Percentiles rank a stretch among this genome's conserved stretches.
Evolutionary conservation across 1,140 invertebrate genomes (phyloP).

Genomic region (Nixonia krombeini): DNA sequence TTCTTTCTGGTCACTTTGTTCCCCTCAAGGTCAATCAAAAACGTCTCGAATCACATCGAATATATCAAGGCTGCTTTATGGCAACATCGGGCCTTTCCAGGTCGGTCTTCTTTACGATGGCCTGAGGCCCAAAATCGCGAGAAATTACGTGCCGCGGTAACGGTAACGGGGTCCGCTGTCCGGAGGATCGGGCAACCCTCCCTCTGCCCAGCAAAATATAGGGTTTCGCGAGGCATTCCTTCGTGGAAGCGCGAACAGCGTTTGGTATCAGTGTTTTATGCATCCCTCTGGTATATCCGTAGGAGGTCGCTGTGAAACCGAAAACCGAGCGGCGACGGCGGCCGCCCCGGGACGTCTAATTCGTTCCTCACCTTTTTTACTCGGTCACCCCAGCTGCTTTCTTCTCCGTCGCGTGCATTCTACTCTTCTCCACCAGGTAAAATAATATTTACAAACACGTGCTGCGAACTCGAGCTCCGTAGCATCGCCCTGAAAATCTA

Average conservation of each 20-base stretch:
- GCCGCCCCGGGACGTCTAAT: conserved; percentile 60
- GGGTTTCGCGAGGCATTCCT: conserved; percentile 52
- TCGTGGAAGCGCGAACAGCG: conserved; percentile 47
- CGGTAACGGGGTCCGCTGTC: conserved; percentile 20
- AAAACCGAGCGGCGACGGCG: conserved; percentile 51
- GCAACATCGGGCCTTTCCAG: too few species aligned
- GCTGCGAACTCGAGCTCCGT: conserved; percentile 20
- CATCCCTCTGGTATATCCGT: conserved; percentile 51
- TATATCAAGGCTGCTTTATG: too few species aligned
- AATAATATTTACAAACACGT: conserved; percentile 48
- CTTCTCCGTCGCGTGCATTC: conserved; percentile 5
- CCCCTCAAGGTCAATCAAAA: too few species aligned
- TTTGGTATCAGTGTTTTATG: conserved; percentile 57
- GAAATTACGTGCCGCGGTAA: conserved; percentile 34
- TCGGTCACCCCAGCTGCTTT: conserved; percentile 9
- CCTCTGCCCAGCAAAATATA: conserved; percentile 40
- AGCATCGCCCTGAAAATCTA: conserved; percentile 11
- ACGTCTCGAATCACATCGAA: too few species aligned
- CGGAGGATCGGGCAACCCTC: conserved; percentile 29
- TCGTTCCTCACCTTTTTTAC: conserved; percentile 47
- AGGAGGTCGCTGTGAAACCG: conserved; percentile 57
- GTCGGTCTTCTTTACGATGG: too few species aligned
- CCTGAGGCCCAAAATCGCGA: neutral
- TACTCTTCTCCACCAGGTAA: conserved; percentile 35
- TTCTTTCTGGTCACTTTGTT: too few species aligned